These are phyloP conservation scores for Brachionus paranguensis DNA, from an alignment of 1,140 invertebrate genomes.

Conservation along the genomic window DNA sequence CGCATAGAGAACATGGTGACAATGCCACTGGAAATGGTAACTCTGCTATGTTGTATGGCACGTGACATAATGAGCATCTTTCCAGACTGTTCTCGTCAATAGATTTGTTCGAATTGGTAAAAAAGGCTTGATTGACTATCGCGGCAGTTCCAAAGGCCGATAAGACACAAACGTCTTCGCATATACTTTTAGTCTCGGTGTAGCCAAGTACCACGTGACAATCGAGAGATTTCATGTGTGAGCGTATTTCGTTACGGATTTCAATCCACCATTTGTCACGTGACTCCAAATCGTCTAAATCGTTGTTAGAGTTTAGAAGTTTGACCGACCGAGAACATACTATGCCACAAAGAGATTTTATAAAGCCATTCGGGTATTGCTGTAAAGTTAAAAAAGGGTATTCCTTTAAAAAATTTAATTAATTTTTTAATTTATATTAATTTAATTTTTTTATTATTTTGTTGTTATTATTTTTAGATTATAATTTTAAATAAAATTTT, in stretches of 20 bases:
- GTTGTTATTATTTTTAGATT: no score
- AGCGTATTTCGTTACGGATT: slow-evolving; percentile 82
- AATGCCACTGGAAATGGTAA: slow-evolving; percentile 67
- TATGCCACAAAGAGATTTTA: slow-evolving; percentile 81
- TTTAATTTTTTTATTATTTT: neutral
- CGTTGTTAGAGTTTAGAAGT: slow-evolving; percentile 66
- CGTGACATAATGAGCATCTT: neutral
- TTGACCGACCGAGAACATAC: slow-evolving; percentile 69
- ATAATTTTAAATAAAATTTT: no score
- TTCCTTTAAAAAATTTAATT: slow-evolving; percentile 58
- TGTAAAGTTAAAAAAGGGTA: slow-evolving; percentile 92
- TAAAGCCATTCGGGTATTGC: slow-evolving; percentile 77
- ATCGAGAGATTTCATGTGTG: slow-evolving; percentile 77
- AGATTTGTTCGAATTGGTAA: neutral
- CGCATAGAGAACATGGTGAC: slow-evolving; percentile 65
- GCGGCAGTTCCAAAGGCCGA: slow-evolving; percentile 88
- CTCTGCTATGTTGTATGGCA: neutral
- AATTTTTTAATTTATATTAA: no score
- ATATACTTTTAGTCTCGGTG: slow-evolving; percentile 77
- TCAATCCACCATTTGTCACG: slow-evolving; percentile 92
- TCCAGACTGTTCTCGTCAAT: neutral
- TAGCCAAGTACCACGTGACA: slow-evolving; percentile 92
- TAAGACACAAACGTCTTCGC: slow-evolving; percentile 87
- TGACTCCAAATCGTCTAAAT: slow-evolving; percentile 77
- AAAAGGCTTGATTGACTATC: slow-evolving; percentile 59